These are phyloP conservation scores for Chionoecetes opilio DNA, from an alignment of 1,140 invertebrate species.

Conservation along the genomic window DNA sequence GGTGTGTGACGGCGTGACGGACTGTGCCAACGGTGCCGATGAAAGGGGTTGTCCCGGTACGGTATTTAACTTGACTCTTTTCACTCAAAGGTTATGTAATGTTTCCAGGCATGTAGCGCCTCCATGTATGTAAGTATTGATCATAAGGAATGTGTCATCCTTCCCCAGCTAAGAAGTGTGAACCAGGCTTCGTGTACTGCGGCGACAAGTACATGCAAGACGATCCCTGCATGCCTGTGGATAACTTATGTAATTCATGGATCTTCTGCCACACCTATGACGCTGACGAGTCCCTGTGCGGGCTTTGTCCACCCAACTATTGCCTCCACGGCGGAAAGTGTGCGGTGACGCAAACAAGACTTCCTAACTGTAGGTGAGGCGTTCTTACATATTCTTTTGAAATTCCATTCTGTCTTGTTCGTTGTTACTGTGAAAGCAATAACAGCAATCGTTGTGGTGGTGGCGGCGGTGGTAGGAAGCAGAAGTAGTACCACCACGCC, in stretches of 20 bases:
- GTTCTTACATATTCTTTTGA: background rate
- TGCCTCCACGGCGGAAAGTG: slow-evolving; percentile 40
- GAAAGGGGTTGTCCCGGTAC: slow-evolving; percentile 78
- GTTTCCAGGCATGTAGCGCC: background rate
- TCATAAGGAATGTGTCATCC: too few relatives aligned
- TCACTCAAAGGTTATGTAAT: background rate
- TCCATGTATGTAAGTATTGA: too few relatives aligned
- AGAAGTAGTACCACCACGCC: background rate
- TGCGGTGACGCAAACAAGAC: background rate
- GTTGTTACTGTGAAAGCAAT: too few relatives aligned
- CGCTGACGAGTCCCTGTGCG: slow-evolving; percentile 68
- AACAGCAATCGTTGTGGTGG: too few relatives aligned
- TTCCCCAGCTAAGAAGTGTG: background rate
- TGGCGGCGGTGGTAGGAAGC: too few relatives aligned
- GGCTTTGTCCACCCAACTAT: slow-evolving; percentile 32
- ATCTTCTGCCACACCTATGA: slow-evolving; percentile 20
- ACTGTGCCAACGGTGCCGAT: slow-evolving; percentile 82
- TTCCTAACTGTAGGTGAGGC: slow-evolving; percentile 41
- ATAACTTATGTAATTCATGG: slow-evolving; percentile 1
- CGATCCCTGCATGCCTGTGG: slow-evolving; percentile 34
- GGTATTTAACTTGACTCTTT: too few relatives aligned
- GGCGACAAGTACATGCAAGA: slow-evolving; percentile 41
- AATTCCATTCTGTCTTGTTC: background rate
- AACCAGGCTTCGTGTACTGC: slow-evolving; percentile 60
- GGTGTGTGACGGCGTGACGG: slow-evolving; percentile 82